These are phyloP conservation scores for Chaunax sp. DNA, from an alignment of 2,797 vertebrate species.

Conservation along the genomic window DNA sequence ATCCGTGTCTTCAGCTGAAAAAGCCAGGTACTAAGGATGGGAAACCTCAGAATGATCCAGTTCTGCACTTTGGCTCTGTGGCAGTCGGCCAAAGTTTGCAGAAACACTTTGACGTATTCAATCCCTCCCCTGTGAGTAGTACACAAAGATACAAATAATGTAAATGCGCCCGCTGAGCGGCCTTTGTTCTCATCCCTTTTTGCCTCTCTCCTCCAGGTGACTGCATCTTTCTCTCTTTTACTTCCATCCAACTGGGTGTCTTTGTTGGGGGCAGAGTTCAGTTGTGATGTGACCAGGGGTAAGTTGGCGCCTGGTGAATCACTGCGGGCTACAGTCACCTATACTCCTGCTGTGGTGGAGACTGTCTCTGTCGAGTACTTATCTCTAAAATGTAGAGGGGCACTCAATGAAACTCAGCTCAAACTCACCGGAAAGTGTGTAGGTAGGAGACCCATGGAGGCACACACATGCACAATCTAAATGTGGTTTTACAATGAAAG, in stretches of 20 bases:
- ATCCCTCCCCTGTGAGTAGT: conserved; percentile 85
- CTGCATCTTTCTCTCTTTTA: conserved; percentile 84
- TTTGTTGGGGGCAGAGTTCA: conserved; percentile 81
- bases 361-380: conserved; percentile 87
- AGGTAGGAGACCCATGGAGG: conserved; percentile 82
- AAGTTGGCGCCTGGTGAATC: conserved; percentile 80
- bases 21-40: conserved; percentile 44
- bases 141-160: conserved; percentile 9
- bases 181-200: background rate
- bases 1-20: conserved; percentile 86
- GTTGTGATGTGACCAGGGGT: conserved; percentile 75
- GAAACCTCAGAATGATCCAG: conserved; percentile 53
- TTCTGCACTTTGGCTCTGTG: conserved; percentile 88
- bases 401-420: conserved; percentile 78
- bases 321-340: conserved; percentile 79
- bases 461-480: background rate
- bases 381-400: conserved; percentile 81
- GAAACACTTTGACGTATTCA: conserved; percentile 88
- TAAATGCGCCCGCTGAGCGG: background rate
- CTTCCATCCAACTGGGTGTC: conserved; percentile 43
- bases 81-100: conserved; percentile 81
- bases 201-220: conserved; percentile 82
- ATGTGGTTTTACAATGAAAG: too few relatives aligned
- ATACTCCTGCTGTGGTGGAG: conserved; percentile 86
- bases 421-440: conserved; percentile 88